phyloP scores from a whole-genome alignment of 2,888 invertebrate species.

The Pseudococcus jackbeardsleyi region DNA sequence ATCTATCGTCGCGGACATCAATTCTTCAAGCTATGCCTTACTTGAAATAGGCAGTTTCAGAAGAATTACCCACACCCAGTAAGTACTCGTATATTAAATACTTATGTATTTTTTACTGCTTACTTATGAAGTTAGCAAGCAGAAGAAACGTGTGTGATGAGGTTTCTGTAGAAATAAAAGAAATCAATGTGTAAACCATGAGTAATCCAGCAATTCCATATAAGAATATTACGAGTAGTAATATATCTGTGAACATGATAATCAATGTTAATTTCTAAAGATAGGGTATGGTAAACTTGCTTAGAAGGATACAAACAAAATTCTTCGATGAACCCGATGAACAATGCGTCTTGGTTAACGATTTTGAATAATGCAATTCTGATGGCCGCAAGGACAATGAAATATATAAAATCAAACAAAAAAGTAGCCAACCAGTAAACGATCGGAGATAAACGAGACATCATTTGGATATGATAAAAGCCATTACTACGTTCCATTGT shows the following conservation, averaged over 20 bases:
- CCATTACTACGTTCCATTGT: slow-evolving; percentile 76
- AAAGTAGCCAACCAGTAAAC: slow-evolving; percentile 78
- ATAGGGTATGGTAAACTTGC: too few species aligned
- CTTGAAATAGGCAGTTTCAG: too few species aligned
- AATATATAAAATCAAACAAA: slow-evolving; percentile 73
- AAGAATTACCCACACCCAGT: too few species aligned
- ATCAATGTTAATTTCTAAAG: neutral
- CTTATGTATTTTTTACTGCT: neutral
- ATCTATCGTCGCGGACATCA: too few species aligned
- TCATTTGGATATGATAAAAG: slow-evolving; percentile 78
- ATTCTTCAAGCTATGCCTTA: too few species aligned
- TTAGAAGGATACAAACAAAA: neutral
- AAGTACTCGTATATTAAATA: too few species aligned
- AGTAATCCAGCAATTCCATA: slow-evolving; percentile 34
- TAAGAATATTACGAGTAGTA: slow-evolving; percentile 18
- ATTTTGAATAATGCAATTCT: slow-evolving; percentile 13
- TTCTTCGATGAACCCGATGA: neutral
- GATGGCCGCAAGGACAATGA: slow-evolving; percentile 62
- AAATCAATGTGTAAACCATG: slow-evolving; percentile 43
- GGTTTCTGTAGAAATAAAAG: neutral
- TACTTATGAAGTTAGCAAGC: neutral
- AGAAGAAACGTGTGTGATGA: neutral
- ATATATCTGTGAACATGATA: slow-evolving; percentile 27
- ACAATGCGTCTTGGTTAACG: neutral
- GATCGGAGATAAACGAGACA: slow-evolving; percentile 76